phyloP scores from a whole-genome alignment of 2,888 invertebrate genomes.

The Drosophila melanosoma region DNA sequence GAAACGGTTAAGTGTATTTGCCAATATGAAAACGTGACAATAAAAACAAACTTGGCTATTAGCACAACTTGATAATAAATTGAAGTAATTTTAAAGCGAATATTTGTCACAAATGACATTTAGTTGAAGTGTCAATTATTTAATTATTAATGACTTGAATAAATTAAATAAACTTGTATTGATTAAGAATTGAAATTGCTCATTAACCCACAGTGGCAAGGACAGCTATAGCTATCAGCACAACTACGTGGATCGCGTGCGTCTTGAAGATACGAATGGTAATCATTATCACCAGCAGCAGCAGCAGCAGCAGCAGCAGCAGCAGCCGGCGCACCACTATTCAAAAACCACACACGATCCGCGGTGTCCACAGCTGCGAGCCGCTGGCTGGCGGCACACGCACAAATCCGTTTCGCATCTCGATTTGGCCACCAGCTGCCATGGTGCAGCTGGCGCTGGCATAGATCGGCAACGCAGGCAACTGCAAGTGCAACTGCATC shows the following conservation, averaged over 20 bases:
- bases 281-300: conserved; percentile 49
- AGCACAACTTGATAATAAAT: background rate
- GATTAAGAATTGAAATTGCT: background rate
- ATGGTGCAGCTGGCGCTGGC: conserved; percentile 78
- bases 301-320: conserved; percentile 38
- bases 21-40: conserved; percentile 13
- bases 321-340: conserved; percentile 26
- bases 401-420: conserved; percentile 85
- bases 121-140: background rate
- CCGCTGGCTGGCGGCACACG: conserved; percentile 85
- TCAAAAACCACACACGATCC: conserved; percentile 62
- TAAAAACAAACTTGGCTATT: background rate
- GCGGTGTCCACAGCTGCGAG: conserved; percentile 75
- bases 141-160: background rate
- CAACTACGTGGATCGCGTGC: conserved; percentile 85
- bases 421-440: conserved; percentile 86
- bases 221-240: conserved; percentile 82
- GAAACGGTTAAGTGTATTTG: background rate
- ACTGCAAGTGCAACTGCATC: conserved; percentile 29
- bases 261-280: conserved; percentile 78
- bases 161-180: background rate
- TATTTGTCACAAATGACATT: background rate
- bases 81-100: background rate
- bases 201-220: conserved; percentile 66
- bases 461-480: conserved; percentile 69